These are phyloP conservation scores for Choloepus didactylus DNA, from an alignment of 2,797 vertebrate genomes.

Conservation along the genomic window DNA sequence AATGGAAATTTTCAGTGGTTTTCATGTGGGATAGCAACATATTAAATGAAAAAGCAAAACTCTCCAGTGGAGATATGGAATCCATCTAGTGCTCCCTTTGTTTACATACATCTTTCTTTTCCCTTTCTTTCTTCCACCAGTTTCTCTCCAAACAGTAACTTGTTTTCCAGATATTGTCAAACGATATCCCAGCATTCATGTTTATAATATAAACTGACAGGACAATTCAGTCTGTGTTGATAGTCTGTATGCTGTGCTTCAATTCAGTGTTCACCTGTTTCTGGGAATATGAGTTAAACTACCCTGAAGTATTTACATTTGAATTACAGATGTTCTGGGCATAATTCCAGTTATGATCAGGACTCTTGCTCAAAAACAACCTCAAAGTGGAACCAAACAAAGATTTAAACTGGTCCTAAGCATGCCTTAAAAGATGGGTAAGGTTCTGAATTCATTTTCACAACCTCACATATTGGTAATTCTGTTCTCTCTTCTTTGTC, in stretches of 20 bases:
- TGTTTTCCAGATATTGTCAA: background rate
- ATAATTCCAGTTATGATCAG: background rate
- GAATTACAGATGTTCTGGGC: conserved; percentile 16
- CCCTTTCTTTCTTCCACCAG: background rate
- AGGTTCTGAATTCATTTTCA: background rate
- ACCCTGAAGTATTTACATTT: background rate
- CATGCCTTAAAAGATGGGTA: background rate
- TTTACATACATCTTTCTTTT: no score
- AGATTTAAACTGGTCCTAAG: background rate
- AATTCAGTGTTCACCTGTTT: background rate
- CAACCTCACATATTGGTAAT: fast-evolving
- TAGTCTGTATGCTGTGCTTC: background rate
- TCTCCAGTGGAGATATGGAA: background rate
- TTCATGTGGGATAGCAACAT: background rate
- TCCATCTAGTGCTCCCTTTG: background rate
- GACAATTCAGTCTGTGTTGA: background rate
- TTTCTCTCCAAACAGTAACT: background rate
- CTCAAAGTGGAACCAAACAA: background rate
- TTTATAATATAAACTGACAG: background rate
- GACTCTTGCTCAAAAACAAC: background rate
- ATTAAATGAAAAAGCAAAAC: background rate
- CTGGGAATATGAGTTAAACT: background rate
- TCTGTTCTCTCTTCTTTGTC: background rate
- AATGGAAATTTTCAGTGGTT: conserved; percentile 14
- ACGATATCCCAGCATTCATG: background rate